These are phyloP conservation scores for Euclidia mi DNA, from an alignment of 2,888 invertebrate species.

Conservation along the genomic window DNA sequence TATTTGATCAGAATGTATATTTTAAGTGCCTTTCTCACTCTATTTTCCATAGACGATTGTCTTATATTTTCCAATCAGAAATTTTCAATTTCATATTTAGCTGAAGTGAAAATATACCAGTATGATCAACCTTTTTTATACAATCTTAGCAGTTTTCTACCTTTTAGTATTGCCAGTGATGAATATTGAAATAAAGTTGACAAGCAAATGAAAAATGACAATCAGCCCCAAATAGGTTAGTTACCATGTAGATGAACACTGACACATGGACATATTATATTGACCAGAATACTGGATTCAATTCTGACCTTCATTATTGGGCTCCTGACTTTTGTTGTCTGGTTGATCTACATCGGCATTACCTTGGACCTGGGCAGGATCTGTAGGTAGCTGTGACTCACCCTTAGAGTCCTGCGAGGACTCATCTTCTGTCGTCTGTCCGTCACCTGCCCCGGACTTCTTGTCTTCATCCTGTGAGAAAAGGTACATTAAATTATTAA, in stretches of 20 bases:
- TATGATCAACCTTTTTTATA: too few relatives aligned
- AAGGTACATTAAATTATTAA: constrained; percentile 1
- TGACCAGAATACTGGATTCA: constrained; percentile 32
- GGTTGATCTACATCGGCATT: constrained; percentile 84
- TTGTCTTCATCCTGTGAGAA: constrained; percentile 86
- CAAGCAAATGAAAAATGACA: constrained; percentile 27
- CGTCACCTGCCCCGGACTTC: constrained; percentile 84
- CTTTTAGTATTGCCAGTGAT: too few relatives aligned
- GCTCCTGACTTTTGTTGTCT: constrained; percentile 63
- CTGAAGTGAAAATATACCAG: too few relatives aligned
- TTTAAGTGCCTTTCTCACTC: too few relatives aligned
- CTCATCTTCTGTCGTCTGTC: constrained; percentile 87
- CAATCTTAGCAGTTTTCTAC: too few relatives aligned
- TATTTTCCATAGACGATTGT: too few relatives aligned
- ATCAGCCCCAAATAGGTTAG: constrained; percentile 74
- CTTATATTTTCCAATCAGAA: too few relatives aligned
- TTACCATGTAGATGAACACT: constrained; percentile 83
- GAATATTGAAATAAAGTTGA: constrained; percentile 13
- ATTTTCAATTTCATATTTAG: too few relatives aligned
- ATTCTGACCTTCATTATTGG: constrained; percentile 74
- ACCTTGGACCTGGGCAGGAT: constrained; percentile 72
- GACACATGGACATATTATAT: constrained; percentile 63
- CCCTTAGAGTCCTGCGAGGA: constrained; percentile 89
- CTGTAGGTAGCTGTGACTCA: constrained; percentile 71
- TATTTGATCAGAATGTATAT: too few relatives aligned